These are phyloP conservation scores for Brienomyrus brachyistius DNA, from an alignment of 2,113 vertebrate species.

Conservation along the genomic window DNA sequence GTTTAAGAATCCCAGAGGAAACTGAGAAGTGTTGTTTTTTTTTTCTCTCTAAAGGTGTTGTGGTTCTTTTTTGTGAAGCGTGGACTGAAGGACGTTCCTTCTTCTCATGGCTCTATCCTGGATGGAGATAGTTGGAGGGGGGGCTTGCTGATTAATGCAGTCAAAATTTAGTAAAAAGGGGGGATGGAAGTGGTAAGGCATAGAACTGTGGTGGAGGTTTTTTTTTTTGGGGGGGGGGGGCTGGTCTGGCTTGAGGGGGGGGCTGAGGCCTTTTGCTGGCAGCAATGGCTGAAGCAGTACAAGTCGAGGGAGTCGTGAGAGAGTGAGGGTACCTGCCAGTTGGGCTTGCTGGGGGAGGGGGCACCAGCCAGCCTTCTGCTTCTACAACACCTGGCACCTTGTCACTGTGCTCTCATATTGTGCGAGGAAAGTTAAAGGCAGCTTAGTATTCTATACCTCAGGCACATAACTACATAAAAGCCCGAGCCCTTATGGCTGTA, in stretches of 20 bases:
- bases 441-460: not conserved
- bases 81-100: not conserved
- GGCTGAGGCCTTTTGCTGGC: conserved; percentile 14
- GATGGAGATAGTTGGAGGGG: not conserved
- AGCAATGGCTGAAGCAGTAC: conserved; percentile 27
- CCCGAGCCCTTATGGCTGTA: not conserved
- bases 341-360: conserved; percentile 27
- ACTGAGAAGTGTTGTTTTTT: not conserved
- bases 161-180: not conserved
- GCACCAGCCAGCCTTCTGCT: conserved; percentile 6
- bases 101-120: not conserved
- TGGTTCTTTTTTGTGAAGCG: not conserved
- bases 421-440: not conserved
- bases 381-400: conserved; percentile 27
- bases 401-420: conserved; percentile 17
- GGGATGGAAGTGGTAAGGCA: not conserved
- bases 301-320: conserved; percentile 11
- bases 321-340: conserved; percentile 20
- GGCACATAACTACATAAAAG: not conserved
- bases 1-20: not conserved
- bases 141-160: not conserved
- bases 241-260: too few species aligned
- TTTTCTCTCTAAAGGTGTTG: not conserved
- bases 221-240: not conserved
- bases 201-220: not conserved